These are phyloP conservation scores for Loris lydekkerianus DNA, from an alignment of 2,797 vertebrate genomes.

Conservation along the genomic window DNA sequence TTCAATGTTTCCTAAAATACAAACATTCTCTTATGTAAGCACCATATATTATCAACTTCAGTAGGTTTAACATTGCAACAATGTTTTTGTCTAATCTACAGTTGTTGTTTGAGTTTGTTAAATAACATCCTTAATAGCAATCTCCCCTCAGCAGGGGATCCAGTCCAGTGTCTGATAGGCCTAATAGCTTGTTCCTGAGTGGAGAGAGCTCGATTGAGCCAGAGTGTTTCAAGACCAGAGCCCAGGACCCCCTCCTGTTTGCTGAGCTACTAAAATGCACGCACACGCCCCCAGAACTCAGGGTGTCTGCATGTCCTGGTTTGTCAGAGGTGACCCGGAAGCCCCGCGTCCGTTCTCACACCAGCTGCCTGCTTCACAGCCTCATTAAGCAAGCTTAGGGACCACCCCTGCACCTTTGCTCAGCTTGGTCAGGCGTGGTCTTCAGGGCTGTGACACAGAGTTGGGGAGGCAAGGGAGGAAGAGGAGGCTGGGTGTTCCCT, in stretches of 20 bases:
- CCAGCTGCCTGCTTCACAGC: background rate
- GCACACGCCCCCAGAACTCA: background rate
- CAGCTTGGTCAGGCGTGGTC: rapidly evolving
- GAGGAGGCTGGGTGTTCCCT: background rate
- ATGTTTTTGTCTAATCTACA: background rate
- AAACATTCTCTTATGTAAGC: background rate
- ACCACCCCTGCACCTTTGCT: background rate
- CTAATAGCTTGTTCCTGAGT: background rate
- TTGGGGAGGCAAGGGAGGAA: background rate
- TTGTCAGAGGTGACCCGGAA: background rate
- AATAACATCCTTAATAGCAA: background rate
- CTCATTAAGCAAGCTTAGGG: background rate
- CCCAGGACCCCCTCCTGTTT: background rate
- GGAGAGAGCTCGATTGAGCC: background rate
- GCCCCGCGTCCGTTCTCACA: background rate
- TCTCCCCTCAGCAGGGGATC: background rate
- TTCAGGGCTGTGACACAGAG: background rate
- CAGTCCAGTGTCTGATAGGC: background rate
- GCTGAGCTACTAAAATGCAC: background rate
- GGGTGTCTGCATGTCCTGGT: background rate
- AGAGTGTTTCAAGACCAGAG: background rate
- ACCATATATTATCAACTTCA: background rate
- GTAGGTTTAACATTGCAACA: background rate
- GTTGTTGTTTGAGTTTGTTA: background rate
- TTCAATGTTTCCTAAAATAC: background rate